Percentiles rank a stretch among this genome's conserved stretches.
phyloP scores from a whole-genome alignment of 2,888 invertebrate genomes.

The Leptinotarsa tumamoca region DNA sequence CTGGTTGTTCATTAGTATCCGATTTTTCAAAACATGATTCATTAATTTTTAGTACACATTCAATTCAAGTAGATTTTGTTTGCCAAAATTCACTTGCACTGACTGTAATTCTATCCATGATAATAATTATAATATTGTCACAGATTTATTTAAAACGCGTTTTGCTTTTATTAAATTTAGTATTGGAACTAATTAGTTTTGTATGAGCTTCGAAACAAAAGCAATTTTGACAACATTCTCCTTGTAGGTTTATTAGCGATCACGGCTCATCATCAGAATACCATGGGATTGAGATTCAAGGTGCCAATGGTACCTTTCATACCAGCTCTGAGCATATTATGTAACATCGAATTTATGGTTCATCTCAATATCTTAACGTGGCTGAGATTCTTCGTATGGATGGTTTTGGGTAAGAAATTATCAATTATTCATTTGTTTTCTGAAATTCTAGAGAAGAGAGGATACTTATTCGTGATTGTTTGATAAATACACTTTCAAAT shows the following conservation, averaged over 20 bases:
- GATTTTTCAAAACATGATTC: too few species aligned
- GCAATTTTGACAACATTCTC: too few species aligned
- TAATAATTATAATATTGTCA: too few species aligned
- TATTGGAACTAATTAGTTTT: not conserved
- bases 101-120: too few species aligned
- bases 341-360: slow-evolving; percentile 86
- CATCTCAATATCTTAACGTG: slow-evolving; percentile 85
- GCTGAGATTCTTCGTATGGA: slow-evolving; percentile 89
- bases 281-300: slow-evolving; percentile 77
- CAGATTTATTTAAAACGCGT: too few species aligned
- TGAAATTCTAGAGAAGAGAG: not conserved
- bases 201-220: not conserved
- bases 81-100: too few species aligned
- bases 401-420: slow-evolving; percentile 75
- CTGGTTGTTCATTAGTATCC: too few species aligned
- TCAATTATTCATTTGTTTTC: not conserved
- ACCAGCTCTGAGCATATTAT: slow-evolving; percentile 83
- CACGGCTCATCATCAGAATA: slow-evolving; percentile 78
- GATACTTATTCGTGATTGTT: not conserved
- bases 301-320: slow-evolving; percentile 85
- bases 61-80: too few species aligned
- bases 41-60: too few species aligned
- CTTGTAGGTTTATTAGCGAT: slow-evolving; percentile 77
- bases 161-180: too few species aligned
- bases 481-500: too few species aligned